These are phyloP conservation scores for Cyclophora punctaria DNA, from an alignment of 2,888 invertebrate genomes.

Conservation along the genomic window DNA sequence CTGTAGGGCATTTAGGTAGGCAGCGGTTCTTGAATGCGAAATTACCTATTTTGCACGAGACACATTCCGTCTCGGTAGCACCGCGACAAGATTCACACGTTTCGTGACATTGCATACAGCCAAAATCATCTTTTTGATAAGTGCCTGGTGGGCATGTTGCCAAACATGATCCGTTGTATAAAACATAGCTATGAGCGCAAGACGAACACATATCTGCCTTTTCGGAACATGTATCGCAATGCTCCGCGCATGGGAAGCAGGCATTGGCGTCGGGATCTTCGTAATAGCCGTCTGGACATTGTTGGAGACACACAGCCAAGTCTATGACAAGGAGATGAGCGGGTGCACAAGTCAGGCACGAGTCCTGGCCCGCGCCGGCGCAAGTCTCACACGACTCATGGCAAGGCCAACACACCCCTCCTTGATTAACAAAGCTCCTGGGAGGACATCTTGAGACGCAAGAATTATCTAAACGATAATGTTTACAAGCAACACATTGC, in stretches of 20 bases:
- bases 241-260: slow-evolving; percentile 90
- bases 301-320: slow-evolving; percentile 88
- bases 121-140: slow-evolving; percentile 90
- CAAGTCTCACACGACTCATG: slow-evolving; percentile 93
- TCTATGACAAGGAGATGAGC: slow-evolving; percentile 89
- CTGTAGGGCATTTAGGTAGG: slow-evolving; percentile 81
- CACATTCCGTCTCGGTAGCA: slow-evolving; percentile 84
- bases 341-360: slow-evolving; percentile 88
- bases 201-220: slow-evolving; percentile 89
- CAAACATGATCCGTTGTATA: slow-evolving; percentile 88
- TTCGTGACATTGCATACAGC: slow-evolving; percentile 85
- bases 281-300: slow-evolving; percentile 91
- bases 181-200: slow-evolving; percentile 90
- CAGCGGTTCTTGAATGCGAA: slow-evolving; percentile 84
- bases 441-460: slow-evolving; percentile 90
- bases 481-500: slow-evolving; percentile 88
- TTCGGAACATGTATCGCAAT: slow-evolving; percentile 90
- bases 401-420: slow-evolving; percentile 88
- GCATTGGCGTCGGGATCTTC: slow-evolving; percentile 85
- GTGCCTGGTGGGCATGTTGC: slow-evolving; percentile 89
- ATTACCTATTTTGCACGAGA: slow-evolving; percentile 83
- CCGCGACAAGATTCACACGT: slow-evolving; percentile 89
- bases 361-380: slow-evolving; percentile 89
- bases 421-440: slow-evolving; percentile 86
- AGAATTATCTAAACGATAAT: slow-evolving; percentile 87